phyloP scores from a whole-genome alignment of 2,797 vertebrate species.

The Catostomus latipinnis region DNA sequence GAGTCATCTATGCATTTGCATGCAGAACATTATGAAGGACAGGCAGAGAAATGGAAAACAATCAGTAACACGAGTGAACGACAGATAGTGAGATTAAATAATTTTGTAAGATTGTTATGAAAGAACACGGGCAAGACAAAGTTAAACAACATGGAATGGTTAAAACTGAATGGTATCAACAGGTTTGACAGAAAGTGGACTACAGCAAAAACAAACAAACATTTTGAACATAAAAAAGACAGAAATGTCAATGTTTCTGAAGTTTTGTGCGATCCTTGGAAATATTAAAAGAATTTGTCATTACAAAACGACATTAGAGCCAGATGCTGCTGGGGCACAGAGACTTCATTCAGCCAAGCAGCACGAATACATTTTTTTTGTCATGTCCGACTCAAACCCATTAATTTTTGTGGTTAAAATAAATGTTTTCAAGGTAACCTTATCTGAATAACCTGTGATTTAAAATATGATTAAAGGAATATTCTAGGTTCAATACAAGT shows the following conservation, averaged over 20 bases:
- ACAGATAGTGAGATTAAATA: slow-evolving; percentile 13
- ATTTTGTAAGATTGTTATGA: slow-evolving; percentile 10
- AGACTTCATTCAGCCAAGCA: too few species aligned
- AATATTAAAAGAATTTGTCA: not conserved
- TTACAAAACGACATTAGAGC: slow-evolving; percentile 3
- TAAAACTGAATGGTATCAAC: not conserved
- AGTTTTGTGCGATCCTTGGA: not conserved
- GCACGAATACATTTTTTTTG: too few species aligned
- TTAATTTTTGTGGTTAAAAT: too few species aligned
- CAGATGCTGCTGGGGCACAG: slow-evolving; percentile 4
- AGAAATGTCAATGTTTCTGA: too few species aligned
- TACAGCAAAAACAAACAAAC: not conserved
- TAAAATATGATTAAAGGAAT: too few species aligned
- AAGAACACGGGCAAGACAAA: not conserved
- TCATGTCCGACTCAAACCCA: too few species aligned
- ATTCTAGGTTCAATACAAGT: too few species aligned
- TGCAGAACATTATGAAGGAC: slow-evolving; percentile 15
- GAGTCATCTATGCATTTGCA: slow-evolving; percentile 25
- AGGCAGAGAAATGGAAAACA: slow-evolving; percentile 6
- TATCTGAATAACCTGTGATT: too few species aligned
- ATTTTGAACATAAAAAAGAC: not conserved
- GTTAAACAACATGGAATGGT: not conserved
- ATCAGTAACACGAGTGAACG: slow-evolving; percentile 13
- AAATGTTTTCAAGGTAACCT: too few species aligned
- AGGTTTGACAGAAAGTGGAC: not conserved